Percentiles rank a stretch among this genome's conserved stretches.
phyloP scores from a whole-genome alignment of 2,113 vertebrate species.

The Desmodus rotundus region DNA sequence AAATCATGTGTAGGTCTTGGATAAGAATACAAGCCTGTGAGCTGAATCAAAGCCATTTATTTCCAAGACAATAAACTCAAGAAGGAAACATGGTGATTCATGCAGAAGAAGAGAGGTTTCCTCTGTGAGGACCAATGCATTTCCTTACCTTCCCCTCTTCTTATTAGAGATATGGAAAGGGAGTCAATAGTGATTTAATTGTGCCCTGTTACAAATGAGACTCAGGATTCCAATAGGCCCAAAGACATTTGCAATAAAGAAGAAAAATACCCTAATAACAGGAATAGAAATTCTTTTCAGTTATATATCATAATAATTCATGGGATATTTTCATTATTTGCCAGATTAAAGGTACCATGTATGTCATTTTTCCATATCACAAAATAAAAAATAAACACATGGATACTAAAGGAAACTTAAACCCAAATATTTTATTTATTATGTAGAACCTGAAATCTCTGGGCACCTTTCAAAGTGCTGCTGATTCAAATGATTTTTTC shows the following conservation, averaged over 20 bases:
- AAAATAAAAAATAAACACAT: background rate
- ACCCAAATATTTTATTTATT: background rate
- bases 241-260: conserved; percentile 46
- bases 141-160: background rate
- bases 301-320: background rate
- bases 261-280: conserved; percentile 56
- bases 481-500: background rate
- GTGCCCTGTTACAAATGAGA: conserved; percentile 6
- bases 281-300: background rate
- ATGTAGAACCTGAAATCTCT: background rate
- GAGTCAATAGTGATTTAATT: conserved; percentile 47
- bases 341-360: background rate
- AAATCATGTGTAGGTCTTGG: conserved; percentile 40
- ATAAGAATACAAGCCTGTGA: background rate
- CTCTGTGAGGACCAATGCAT: background rate
- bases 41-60: background rate
- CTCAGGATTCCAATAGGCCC: background rate
- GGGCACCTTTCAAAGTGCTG: background rate
- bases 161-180: background rate
- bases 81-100: background rate
- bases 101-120: background rate
- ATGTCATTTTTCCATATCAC: background rate
- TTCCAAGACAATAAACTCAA: background rate
- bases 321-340: conserved; percentile 15
- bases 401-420: background rate